These are phyloP conservation scores for Andrena minutula DNA, from an alignment of 2,888 invertebrate genomes.

Conservation along the genomic window DNA sequence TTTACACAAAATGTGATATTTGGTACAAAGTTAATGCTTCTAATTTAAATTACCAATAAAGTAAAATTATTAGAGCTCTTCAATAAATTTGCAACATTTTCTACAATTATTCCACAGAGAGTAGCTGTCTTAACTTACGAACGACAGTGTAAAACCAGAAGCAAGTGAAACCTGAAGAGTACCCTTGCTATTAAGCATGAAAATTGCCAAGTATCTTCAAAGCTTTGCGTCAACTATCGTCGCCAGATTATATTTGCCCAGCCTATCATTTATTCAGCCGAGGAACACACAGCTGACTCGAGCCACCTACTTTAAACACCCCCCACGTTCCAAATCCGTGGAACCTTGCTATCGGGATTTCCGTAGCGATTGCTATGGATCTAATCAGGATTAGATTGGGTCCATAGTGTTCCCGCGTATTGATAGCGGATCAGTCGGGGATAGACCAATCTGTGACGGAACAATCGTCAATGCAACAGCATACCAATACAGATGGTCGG, in stretches of 20 bases:
- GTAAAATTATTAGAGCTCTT: too few relatives aligned
- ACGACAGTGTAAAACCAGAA: not conserved
- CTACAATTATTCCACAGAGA: too few relatives aligned
- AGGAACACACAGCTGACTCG: not conserved
- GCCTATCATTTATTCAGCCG: not conserved
- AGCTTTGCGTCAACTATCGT: too few relatives aligned
- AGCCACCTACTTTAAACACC: not conserved
- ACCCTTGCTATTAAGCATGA: not conserved
- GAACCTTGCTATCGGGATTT: constrained; percentile 6
- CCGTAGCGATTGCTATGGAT: constrained; percentile 44
- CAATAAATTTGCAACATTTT: too few relatives aligned
- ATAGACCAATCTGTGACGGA: constrained; percentile 56
- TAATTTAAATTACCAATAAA: too few relatives aligned
- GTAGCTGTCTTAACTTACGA: too few relatives aligned
- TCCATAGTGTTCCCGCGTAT: constrained; percentile 40
- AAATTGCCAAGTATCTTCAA: not conserved
- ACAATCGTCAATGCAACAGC: constrained; percentile 48
- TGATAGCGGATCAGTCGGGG: constrained; percentile 41
- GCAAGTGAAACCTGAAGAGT: not conserved
- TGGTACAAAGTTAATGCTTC: too few relatives aligned
- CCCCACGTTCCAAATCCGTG: not conserved
- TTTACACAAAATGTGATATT: too few relatives aligned
- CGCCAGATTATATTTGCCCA: not conserved
- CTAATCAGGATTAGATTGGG: constrained; percentile 57
- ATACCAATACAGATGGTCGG: constrained; percentile 42